Evolutionary conservation across 2,888 invertebrate species (phyloP), one percentile per base, ranked within the genome.

Genomic region (Dynastes grantii): DNA sequence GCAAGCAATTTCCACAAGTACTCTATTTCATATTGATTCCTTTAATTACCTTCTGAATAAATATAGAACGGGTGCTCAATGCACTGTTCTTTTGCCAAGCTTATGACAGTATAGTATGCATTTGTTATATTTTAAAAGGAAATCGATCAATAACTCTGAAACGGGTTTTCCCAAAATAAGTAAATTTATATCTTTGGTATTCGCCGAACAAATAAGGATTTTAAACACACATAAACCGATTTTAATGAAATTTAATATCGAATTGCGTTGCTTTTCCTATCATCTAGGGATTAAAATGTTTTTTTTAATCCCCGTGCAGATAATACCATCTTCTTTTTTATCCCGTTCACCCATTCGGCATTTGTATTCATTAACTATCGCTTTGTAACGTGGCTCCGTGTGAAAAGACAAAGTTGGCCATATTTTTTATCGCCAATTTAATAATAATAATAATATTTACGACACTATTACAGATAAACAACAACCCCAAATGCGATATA

Each of bases 381-480:
- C 55, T 3, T 1, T 22, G n/a, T 55, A 55, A n/a, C 55, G 65
- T 65, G 45, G 65, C 8, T n/a, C 9, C 37, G 37, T 40, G 40
- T 45, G 45, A 65, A 40, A 40, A 37, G 32, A 65, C 65, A 65
- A 65, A 40, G 40, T 13, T 6, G 16, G n/a, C 40, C 65, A 65
- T 40, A 65, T 65, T 65, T 65, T 16, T 40, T 65, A 65, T 65
- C 65, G 40, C 65, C 37, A 65, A 37, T 65, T 65, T 65, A 65
- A 65, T 65, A 16, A 40, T 40, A 45, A 22, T 22, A 22, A 22
- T 22, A 16, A 40, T 65, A 65, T 65, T 65, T 65, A 40, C 40
- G 65, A 65, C 37, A 65, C 65, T 65, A 65, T 65, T 65, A n/a
- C 65, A 65, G 65, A 65, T 65, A 65, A 65, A 65, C 22, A 22